These are phyloP conservation scores for Scelioninae gen. 1 DNA, from an alignment of 2,888 invertebrate species.

Conservation along the genomic window DNA sequence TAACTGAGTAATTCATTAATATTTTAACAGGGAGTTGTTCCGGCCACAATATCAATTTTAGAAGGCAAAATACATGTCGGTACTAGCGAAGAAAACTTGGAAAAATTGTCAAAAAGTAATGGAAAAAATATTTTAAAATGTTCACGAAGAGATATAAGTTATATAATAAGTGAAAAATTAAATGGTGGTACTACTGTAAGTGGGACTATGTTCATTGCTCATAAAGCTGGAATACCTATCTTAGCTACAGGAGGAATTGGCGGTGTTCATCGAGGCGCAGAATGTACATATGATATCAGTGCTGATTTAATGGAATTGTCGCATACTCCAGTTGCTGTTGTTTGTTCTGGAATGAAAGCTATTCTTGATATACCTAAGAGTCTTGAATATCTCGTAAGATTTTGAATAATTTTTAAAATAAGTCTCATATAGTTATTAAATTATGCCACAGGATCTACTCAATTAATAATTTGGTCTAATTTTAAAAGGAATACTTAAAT, in stretches of 20 bases:
- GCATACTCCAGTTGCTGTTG: constrained; percentile 93
- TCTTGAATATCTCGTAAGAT: constrained; percentile 93
- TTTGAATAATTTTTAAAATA: too few species aligned
- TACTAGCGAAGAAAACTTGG: constrained; percentile 87
- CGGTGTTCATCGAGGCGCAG: constrained; percentile 96
- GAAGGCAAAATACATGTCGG: constrained; percentile 94
- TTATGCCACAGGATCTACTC: too few species aligned
- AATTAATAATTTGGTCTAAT: too few species aligned
- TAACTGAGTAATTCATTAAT: constrained; percentile 6
- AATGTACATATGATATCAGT: constrained; percentile 95
- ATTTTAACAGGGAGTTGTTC: constrained; percentile 89
- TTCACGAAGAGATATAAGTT: constrained; percentile 94
- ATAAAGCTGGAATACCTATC: constrained; percentile 92
- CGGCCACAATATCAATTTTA: constrained; percentile 96
- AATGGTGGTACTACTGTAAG: constrained; percentile 98
- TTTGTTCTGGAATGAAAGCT: constrained; percentile 98
- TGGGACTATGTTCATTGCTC: constrained; percentile 94
- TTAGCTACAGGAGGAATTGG: constrained; percentile 98
- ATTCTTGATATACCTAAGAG: constrained; percentile 98
- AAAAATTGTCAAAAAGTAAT: constrained; percentile 86
- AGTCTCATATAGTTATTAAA: too few species aligned
- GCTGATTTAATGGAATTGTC: constrained; percentile 97
- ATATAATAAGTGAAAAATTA: constrained; percentile 88
- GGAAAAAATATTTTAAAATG: constrained; percentile 89
- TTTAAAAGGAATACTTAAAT: too few species aligned